phyloP scores from a whole-genome alignment of 2,113 vertebrate genomes.

The Mormoops blainvillei region DNA sequence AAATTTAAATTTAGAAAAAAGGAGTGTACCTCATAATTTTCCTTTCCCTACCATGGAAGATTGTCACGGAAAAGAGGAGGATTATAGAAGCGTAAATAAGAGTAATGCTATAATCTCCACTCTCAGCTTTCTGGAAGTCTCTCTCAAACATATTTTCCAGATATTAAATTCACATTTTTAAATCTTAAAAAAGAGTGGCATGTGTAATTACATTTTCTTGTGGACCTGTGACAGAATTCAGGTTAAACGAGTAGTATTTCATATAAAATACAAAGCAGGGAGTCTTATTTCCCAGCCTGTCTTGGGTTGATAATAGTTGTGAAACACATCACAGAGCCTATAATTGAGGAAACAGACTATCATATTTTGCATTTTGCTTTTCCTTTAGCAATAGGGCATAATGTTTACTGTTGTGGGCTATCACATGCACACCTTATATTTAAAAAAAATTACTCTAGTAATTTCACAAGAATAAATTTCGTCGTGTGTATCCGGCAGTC shows the following conservation, averaged over 20 bases:
- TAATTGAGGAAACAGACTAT: background rate
- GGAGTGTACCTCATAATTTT: background rate
- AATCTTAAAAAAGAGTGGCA: background rate
- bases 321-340: background rate
- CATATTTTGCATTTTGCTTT: background rate
- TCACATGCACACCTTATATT: background rate
- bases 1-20: background rate
- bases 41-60: background rate
- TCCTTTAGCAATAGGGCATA: background rate
- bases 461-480: conserved; percentile 10
- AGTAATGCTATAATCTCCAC: background rate
- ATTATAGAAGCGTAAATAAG: background rate
- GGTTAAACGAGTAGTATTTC: background rate
- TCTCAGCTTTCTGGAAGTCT: background rate
- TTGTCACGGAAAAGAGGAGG: background rate
- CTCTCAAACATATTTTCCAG: background rate
- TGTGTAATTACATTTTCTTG: background rate
- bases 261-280: background rate
- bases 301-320: background rate
- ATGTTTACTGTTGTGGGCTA: background rate
- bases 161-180: background rate
- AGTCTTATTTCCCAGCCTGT: conserved; percentile 6
- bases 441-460: background rate
- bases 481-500: background rate
- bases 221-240: background rate